Evolutionary conservation across 2,797 vertebrate genomes (phyloP), one percentile per base, ranked within the genome.

Genomic region (Spinibarbus caldwelli): DNA sequence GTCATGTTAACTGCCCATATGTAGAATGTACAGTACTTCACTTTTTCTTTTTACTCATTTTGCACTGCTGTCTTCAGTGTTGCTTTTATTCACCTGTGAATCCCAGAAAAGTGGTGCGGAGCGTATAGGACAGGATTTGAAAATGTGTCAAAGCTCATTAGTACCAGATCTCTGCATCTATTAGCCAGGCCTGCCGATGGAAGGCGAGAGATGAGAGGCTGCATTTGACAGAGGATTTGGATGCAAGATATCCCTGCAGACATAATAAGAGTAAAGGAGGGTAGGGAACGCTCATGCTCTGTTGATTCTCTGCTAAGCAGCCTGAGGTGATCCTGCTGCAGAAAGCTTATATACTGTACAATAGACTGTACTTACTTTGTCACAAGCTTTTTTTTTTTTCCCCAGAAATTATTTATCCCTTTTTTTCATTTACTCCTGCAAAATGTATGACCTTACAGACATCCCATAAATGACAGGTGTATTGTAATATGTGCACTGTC

Each of bases 81-180:
- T 72, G 34, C 29, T 72, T 79, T 79, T 31, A 34, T 86, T 79
- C 68, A 72, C 73, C 76, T 75, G 81, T 75, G 45, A 84, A 64
- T 72, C 59, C 26, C 59, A 80, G 62, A 29, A 49, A 78, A 83
- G 45, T 26, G 45, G n/a, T 59, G 38, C 2, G 4, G 49, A 21
- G n/a, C 38, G 17, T 73, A 72, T 62, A 78, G 43, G 14, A 80
- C 57, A 84, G 59, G 47, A 68, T 84, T 47, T 87, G 47, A 80
- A 71, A 80, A 66, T 67, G 70, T 87, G 71, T 67, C 86, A 81
- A 70, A 84, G 49, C 82, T 84, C 78, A 80, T 87, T 80, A 85
- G 43, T 87, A 76, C 7, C 12, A 26, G 83, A 81, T 77, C 83
- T 82, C 19, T 78, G 83, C 64, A 82, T 85, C 71, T 64, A 70